phyloP scores from a whole-genome alignment of 1,140 invertebrate species.

The Stegodyphus dumicola region DNA sequence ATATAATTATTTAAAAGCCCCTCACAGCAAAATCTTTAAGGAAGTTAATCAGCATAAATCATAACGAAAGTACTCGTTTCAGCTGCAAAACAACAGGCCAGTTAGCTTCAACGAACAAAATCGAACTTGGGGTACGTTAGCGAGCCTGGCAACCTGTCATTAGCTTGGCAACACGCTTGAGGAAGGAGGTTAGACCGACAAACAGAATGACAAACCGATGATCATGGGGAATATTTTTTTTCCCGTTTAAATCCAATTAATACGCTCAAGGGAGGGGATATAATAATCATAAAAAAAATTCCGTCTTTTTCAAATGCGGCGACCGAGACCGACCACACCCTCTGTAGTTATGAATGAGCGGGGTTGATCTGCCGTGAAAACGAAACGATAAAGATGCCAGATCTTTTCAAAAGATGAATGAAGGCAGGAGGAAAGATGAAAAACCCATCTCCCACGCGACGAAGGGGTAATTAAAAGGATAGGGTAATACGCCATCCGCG shows the following conservation, averaged over 20 bases:
- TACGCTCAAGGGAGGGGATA: background rate
- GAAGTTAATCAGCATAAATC: no score
- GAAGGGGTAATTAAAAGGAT: slow-evolving; percentile 53
- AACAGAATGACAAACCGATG: slow-evolving; percentile 36
- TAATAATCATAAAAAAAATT: background rate
- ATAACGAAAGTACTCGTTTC: no score
- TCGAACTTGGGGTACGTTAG: no score
- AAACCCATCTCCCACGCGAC: slow-evolving; percentile 25
- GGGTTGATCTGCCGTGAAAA: slow-evolving; percentile 41
- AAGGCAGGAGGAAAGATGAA: slow-evolving; percentile 16
- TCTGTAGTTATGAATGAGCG: slow-evolving; percentile 41
- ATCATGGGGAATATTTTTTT: background rate
- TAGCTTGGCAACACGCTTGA: no score
- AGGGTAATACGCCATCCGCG: slow-evolving; percentile 12
- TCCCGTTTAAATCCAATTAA: no score
- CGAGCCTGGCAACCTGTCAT: no score
- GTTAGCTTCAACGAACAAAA: no score
- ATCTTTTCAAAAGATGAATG: slow-evolving; percentile 45
- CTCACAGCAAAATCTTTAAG: no score
- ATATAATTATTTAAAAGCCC: no score
- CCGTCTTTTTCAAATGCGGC: background rate
- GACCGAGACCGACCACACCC: slow-evolving; percentile 28
- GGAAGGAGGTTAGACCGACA: background rate
- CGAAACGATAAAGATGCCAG: slow-evolving; percentile 53
- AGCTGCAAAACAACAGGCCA: no score